Evolutionary conservation across 1,140 invertebrate genomes (phyloP).

Genomic region (Drosophila saltans): DNA sequence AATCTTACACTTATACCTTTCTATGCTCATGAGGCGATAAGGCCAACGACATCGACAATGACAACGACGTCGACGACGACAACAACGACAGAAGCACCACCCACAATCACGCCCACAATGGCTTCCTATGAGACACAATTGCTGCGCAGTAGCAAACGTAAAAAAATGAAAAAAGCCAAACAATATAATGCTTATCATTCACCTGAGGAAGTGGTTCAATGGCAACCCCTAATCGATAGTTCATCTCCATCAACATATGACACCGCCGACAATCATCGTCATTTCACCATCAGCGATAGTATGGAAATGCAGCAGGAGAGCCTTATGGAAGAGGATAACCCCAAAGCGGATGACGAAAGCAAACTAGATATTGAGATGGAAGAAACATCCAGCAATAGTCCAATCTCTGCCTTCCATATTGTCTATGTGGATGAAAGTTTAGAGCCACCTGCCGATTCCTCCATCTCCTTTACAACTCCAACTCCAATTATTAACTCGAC

Average conservation of each 20-base stretch:
- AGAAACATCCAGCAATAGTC: constrained; percentile 10
- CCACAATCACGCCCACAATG: constrained; percentile 28
- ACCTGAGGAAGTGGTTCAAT: constrained; percentile 71
- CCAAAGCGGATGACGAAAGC: constrained; percentile 2
- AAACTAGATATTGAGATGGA: constrained; percentile 21
- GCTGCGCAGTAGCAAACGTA: constrained; percentile 36
- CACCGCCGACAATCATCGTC: constrained; percentile 48
- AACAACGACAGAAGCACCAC: not conserved
- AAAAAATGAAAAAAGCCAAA: constrained; percentile 60
- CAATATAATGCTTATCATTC: constrained; percentile 68
- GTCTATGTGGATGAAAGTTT: constrained; percentile 69
- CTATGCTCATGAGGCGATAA: constrained; percentile 76
- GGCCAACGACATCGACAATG: constrained; percentile 27
- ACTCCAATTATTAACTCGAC: not conserved
- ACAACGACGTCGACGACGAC: not conserved
- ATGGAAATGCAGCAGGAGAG: not conserved
- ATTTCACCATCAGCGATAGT: constrained; percentile 20
- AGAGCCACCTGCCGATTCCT: constrained; percentile 40
- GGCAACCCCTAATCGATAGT: constrained; percentile 26
- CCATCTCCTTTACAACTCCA: constrained; percentile 20
- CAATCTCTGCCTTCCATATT: constrained; percentile 48
- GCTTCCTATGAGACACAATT: constrained; percentile 49
- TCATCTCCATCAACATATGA: constrained; percentile 22
- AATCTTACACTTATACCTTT: constrained; percentile 76
- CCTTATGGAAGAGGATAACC: not conserved